Evolutionary conservation across 2,113 vertebrate species (phyloP), one percentile per base, ranked within the genome.

Genomic region (Hydrochoerus hydrochaeris): DNA sequence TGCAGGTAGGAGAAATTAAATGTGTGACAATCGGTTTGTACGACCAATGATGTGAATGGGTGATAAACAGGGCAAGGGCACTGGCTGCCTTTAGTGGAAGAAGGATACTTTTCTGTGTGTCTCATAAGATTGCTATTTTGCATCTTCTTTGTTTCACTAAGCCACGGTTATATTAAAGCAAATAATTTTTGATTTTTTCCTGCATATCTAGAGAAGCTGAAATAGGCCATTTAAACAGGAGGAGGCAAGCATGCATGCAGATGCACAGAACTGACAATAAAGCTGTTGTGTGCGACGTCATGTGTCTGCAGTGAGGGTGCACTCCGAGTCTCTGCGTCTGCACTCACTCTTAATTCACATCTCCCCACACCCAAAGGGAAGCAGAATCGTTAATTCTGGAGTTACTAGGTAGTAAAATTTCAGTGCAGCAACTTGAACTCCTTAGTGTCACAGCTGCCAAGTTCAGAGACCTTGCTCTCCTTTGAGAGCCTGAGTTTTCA

Each of bases 1-100:
- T 91, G 88, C 98, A 99, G 98, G 99, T 98, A 99, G 98, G 98
- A 98, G 41, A 96, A 96, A 93, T 35, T 85, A 12, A 87, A 91
- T 0, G 8, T 69, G 32, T 78, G 58, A 82, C 38, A 87, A 26
- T 0, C 41, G 75, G 44, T 83, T 91, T 85, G 26, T 52, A 26
- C n/a, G 88, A 58, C 52, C 58, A 44, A n/a, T n/a, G 44, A 87
- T 28, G 54, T 77, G 67, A 91, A 49, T 22, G 80, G 71, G 49
- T 41, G 67, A 58, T 71, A 94, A 93, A 32, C 13, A 54, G 54
- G 30, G 35, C 7, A 71, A 30, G 58, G 32, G 35, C 24, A 60
- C 1, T 20, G 81, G 60, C n/a, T n/a, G n/a, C n/a, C n/a, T n/a
- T n/a, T n/a, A n/a, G n/a, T n/a, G 62, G 90, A 94, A 92, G 63